Base-by-base conservation (phyloP, 1,140 invertebrate genomes). In the Solenopsis fugax region DNA sequence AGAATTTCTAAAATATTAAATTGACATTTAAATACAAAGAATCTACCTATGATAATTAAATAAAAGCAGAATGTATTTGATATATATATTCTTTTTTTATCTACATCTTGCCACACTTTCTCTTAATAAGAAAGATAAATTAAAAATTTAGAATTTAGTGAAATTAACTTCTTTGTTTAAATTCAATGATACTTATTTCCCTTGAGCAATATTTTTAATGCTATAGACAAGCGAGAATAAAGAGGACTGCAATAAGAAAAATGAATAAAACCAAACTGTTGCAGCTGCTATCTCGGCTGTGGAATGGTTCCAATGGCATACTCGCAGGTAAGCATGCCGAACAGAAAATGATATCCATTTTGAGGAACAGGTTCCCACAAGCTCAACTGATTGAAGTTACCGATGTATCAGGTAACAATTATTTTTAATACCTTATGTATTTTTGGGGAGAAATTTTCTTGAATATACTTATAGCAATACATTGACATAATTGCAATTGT, bases 331-430 rank as follows among this genome's bases (percentile, higher is more conserved):
- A 95, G 92, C 77, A 94, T 73, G 92, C 95, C 18, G 95, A 95
- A 73, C 90, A 94, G 85, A 95, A 95, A 91, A 95, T 96, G 92
- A 93, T 89, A 84, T 87, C 92, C 24, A 94, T 96, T n/a, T 92
- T 97, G 62, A 95, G 94, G 85, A 93, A 94, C 62, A 95, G 95
- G 62, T 96, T 97, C 93, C 97, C 97, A 1, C 96, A 96, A 73
- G 97, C 97, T 50, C 96, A 96, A 54, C 93, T 95, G 82, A 96
- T 98, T 62, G 96, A 97, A 94, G 97, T 98, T 1, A 95, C 96
- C 69, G 97, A 98, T 94, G 97, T 98, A 48, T 91, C 80, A 64
- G 85, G 86, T 88, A 77, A 87, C 50, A 62, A 84, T 75, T 37
- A 52, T 71, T 52, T 62, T 13, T 41, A 41, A 62, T 71, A 29